phyloP scores from a whole-genome alignment of 2,888 invertebrate genomes.

The Allolobophora icterica region DNA sequence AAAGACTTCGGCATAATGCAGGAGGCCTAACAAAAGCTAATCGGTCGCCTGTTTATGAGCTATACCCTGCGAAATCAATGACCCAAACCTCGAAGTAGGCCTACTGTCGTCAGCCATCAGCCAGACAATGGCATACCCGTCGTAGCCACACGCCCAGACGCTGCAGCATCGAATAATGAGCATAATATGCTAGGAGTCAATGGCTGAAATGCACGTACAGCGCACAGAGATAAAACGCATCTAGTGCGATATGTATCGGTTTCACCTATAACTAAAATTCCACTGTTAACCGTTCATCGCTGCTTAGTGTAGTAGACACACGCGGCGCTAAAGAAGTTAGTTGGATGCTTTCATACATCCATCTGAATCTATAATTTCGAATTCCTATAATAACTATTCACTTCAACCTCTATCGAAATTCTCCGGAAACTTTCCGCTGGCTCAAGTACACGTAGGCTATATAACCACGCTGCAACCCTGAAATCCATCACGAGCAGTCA shows the following conservation, averaged over 20 bases:
- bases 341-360: neutral
- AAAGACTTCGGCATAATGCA: neutral
- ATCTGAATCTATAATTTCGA: neutral
- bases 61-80: neutral
- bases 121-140: neutral
- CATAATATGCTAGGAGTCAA: constrained; percentile 9
- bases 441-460: too few relatives aligned
- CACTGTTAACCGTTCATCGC: neutral
- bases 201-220: neutral
- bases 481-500: neutral
- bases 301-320: neutral
- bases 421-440: too few relatives aligned
- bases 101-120: neutral
- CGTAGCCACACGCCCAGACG: neutral
- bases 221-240: neutral
- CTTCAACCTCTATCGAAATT: neutral
- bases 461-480: too few relatives aligned
- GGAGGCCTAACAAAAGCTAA: neutral
- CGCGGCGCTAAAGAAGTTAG: neutral
- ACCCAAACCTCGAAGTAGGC: neutral
- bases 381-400: neutral
- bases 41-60: neutral
- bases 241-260: neutral
- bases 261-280: neutral
- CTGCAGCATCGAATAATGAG: neutral